Conservation (phyloP, 2,888 invertebrate genomes). For the Oligia strigilis region DNA sequence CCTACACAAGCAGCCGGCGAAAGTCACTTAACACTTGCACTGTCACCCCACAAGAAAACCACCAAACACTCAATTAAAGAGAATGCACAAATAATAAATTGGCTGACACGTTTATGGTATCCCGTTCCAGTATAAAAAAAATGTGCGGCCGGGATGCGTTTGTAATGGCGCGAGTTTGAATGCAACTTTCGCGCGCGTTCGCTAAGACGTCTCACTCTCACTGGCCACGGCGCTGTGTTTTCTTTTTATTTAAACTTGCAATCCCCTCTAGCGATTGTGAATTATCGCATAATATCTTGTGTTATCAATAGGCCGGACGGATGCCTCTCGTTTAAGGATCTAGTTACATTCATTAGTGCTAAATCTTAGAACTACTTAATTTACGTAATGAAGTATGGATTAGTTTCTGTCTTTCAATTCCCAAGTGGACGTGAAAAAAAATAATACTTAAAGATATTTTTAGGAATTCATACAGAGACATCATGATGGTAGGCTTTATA, state of each 20-base stretch:
- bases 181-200: constrained; percentile 80
- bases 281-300: constrained; percentile 83
- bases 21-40: constrained; percentile 84
- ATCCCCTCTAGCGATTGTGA: constrained; percentile 84
- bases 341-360: constrained; percentile 42
- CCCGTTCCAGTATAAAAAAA: constrained; percentile 44
- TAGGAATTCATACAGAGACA: too few relatives aligned
- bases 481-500: too few relatives aligned
- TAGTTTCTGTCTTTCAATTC: background rate
- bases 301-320: constrained; percentile 79
- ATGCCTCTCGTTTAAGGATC: constrained; percentile 42
- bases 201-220: constrained; percentile 86
- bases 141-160: constrained; percentile 57
- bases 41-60: constrained; percentile 76
- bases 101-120: constrained; percentile 43
- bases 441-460: background rate
- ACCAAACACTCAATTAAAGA: constrained; percentile 63
- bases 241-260: constrained; percentile 86
- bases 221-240: constrained; percentile 79
- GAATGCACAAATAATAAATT: constrained; percentile 63
- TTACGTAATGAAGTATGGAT: constrained; percentile 3
- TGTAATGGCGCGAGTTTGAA: constrained; percentile 77
- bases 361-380: background rate
- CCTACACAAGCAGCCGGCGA: constrained; percentile 77
- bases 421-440: background rate